Percentiles rank a stretch among this genome's conserved stretches.
Conservation (phyloP, 2,113 vertebrate species). For the Melanocharis versteri region DNA sequence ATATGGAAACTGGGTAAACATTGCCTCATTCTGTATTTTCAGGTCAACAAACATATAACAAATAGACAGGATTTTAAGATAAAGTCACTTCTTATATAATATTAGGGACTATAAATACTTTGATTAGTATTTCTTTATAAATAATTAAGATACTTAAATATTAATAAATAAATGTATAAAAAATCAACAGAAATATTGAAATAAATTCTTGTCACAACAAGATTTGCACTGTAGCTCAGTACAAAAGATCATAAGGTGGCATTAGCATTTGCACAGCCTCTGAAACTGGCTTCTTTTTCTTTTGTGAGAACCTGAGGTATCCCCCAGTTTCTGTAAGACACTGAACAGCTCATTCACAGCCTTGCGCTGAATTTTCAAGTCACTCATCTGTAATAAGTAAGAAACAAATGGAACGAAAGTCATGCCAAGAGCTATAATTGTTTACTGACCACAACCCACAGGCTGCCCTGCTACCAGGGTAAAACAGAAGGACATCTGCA, state of each 20-base stretch:
- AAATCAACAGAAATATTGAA: neutral
- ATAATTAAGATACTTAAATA: slow-evolving; percentile 78
- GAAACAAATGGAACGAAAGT: neutral
- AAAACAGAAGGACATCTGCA: neutral
- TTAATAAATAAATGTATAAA: slow-evolving; percentile 76
- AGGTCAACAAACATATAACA: slow-evolving; percentile 23
- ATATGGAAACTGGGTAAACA: neutral
- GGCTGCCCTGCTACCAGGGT: neutral
- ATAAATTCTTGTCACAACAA: neutral
- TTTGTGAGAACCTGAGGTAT: neutral
- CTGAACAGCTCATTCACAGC: slow-evolving; percentile 66
- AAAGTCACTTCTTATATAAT: slow-evolving; percentile 29
- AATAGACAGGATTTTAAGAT: slow-evolving; percentile 68
- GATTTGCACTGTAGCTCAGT: neutral
- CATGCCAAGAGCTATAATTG: neutral
- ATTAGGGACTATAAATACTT: slow-evolving; percentile 72
- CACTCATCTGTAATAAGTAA: slow-evolving; percentile 55
- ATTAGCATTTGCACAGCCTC: slow-evolving; percentile 22
- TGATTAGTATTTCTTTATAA: slow-evolving; percentile 62
- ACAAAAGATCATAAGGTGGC: neutral
- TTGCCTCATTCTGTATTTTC: neutral
- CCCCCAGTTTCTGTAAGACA: slow-evolving; percentile 31
- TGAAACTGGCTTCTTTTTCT: slow-evolving; percentile 63
- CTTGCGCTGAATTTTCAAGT: slow-evolving; percentile 68
- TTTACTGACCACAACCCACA: neutral